phyloP scores from a whole-genome alignment of 2,113 vertebrate species.

The Chitala chitala region DNA sequence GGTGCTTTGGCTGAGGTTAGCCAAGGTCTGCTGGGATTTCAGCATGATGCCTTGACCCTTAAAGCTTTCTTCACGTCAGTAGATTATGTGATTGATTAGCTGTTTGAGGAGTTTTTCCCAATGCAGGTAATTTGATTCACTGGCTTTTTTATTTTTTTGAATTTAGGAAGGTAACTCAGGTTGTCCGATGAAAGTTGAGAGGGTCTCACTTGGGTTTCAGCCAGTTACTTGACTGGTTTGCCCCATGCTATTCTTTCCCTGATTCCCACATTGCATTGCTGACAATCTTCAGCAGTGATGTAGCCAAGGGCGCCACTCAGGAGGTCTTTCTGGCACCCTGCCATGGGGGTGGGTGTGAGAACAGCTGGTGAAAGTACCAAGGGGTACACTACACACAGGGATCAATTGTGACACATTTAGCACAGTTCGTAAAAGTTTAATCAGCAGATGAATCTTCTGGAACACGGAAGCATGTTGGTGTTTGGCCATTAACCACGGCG shows the following conservation, averaged over 20 bases:
- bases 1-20: not conserved
- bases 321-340: not conserved
- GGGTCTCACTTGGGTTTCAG: not conserved
- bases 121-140: no score
- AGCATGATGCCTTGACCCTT: not conserved
- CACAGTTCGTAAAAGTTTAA: conserved; percentile 1
- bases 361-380: not conserved
- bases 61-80: not conserved
- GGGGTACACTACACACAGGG: not conserved
- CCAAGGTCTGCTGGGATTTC: not conserved
- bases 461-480: not conserved
- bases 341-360: not conserved
- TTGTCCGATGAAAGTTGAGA: no score
- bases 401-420: conserved; percentile 6
- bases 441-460: not conserved
- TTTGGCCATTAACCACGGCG: not conserved
- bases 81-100: not conserved
- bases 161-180: no score
- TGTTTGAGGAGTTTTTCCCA: no score
- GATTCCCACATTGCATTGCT: not conserved
- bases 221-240: not conserved
- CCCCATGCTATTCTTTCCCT: no score
- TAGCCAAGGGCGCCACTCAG: not conserved
- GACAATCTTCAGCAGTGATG: not conserved
- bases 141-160: no score